Base-by-base conservation (phyloP, 1,140 invertebrate genomes). In the Ooceraea biroi region DNA sequence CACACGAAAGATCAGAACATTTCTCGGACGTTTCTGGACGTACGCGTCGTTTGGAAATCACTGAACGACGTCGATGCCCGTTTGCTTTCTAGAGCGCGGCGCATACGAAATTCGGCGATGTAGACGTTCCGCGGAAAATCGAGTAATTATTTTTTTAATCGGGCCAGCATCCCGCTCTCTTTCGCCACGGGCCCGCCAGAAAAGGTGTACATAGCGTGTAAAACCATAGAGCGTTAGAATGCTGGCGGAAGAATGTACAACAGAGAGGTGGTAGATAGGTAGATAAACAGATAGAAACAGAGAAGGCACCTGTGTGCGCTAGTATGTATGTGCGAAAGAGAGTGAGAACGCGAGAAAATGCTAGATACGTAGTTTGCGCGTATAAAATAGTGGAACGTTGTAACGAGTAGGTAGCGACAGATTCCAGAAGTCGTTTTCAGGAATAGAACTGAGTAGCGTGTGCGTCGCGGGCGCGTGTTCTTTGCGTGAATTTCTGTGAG, bases 401-500 rank as follows among this genome's bases (percentile, higher is more conserved):
- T 82, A 72, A 48, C 48, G 73, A 63, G 25, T 65, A 66, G 25
- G 11, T 41, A 73, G 44, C 50, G 69, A 77, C 73, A 66, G 73
- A 85, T 86, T 90, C 88, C 85, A 66, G 65, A 78, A 72, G 50
- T 68, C 57, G 19, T 73, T 80, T 77, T 80, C 78, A 61, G 30
- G 78, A 90, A 88, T 82, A 89, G 88, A 89, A 89, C 86, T 88
- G 86, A 88, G 72, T 89, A 89, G 84, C 66, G 36, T 88, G 84
- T 73, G 85, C 30, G 60, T 72, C 55, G 60, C 14, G 76, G 69
- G 48, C 46, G 82, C 19, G 66, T 66, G 57, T 36, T 69, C 36
- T 73, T 52, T 22, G 12, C 44, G 25, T 74, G 22, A 48, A 60
- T 73, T 48, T 63, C 1, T 82, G 25, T 30, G 41, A 48, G n/a